Percentiles rank a stretch among this genome's conserved stretches.
Evolutionary conservation across 2,113 vertebrate genomes (phyloP).

Genomic region (Rhagologus leucostigma): DNA sequence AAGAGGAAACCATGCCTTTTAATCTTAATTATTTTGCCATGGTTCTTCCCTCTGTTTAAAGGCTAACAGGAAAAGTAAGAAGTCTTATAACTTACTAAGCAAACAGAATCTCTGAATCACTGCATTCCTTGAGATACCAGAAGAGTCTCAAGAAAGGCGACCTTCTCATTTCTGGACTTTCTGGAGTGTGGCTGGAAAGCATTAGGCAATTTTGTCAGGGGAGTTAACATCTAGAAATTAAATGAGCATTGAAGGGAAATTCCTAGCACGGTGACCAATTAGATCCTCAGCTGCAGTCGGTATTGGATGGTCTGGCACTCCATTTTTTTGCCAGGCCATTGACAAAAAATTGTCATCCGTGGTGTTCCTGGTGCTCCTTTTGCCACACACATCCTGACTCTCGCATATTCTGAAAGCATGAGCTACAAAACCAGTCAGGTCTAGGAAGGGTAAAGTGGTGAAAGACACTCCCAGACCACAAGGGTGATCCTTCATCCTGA

Average conservation of each 20-base stretch:
- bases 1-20: not conserved
- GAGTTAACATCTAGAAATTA: not conserved
- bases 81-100: not conserved
- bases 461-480: not conserved
- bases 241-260: not conserved
- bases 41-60: not conserved
- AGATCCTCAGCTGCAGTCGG: not conserved
- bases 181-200: not conserved
- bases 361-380: not conserved
- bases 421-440: not conserved
- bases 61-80: not conserved
- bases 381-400: not conserved
- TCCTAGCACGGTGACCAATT: not conserved
- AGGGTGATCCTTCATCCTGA: not conserved
- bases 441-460: not conserved
- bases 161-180: not conserved
- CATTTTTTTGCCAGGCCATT: not conserved
- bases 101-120: not conserved
- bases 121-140: not conserved
- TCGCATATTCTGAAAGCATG: not conserved
- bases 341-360: not conserved
- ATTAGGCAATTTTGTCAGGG: not conserved
- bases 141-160: not conserved
- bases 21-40: not conserved
- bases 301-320: not conserved